Evolutionary conservation across 2,113 vertebrate genomes (phyloP).

Genomic region (Amazona guildingii): DNA sequence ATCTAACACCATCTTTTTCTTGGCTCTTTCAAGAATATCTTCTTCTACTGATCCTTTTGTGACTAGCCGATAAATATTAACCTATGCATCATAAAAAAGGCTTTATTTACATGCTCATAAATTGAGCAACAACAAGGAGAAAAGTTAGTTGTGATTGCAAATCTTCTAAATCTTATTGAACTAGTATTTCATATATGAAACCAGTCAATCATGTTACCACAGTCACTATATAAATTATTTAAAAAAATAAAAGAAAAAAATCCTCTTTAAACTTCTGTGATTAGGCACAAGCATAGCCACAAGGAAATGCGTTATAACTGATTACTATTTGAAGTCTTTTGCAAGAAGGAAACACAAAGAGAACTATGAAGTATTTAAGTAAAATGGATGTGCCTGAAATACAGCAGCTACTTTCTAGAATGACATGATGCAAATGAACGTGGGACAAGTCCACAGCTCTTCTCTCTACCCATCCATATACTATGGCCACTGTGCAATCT

Average conservation of each 20-base stretch:
- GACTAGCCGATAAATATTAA: conserved; percentile 97
- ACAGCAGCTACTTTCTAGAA: neutral
- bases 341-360: conserved; percentile 3
- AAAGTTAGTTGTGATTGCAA: neutral
- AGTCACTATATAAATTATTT: neutral
- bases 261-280: neutral
- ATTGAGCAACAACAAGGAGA: neutral
- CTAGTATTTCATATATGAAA: conserved; percentile 1
- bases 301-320: neutral
- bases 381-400: neutral
- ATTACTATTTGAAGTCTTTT: conserved; percentile 17
- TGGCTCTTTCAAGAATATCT: conserved; percentile 96
- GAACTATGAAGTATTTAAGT: neutral
- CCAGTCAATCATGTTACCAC: neutral
- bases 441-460: neutral
- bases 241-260: neutral
- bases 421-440: neutral
- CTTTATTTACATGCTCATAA: neutral
- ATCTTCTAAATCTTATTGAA: neutral
- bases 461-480: neutral
- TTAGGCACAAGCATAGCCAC: neutral
- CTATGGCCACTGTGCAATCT: neutral
- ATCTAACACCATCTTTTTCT: conserved; percentile 99
- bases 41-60: conserved; percentile 96
- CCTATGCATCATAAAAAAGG: conserved; percentile 75